phyloP scores from a whole-genome alignment of 2,113 vertebrate genomes.

The Oncorhynchus nerka region DNA sequence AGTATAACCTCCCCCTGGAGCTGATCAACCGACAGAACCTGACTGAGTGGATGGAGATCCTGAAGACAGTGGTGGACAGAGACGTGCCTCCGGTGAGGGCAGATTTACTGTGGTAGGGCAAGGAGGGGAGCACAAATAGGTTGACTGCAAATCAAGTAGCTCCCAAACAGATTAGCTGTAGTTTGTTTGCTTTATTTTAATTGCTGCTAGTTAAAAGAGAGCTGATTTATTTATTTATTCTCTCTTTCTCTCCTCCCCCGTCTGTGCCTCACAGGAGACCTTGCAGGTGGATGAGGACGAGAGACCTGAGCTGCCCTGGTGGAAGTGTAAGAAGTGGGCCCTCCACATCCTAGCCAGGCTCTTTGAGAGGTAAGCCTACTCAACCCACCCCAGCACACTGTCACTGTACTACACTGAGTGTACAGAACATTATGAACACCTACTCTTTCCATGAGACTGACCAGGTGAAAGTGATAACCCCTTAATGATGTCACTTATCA shows the following conservation, averaged over 20 bases:
- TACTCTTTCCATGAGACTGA: too few species aligned
- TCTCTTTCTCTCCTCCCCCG: background rate
- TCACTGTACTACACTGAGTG: too few species aligned
- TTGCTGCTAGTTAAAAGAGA: background rate
- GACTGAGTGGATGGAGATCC: conserved; percentile 97
- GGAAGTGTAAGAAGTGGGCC: conserved; percentile 99
- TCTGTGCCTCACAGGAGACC: conserved; percentile 80
- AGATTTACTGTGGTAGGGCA: background rate
- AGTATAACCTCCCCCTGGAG: conserved; percentile 97
- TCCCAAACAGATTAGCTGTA: background rate
- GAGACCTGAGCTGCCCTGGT: conserved; percentile 95
- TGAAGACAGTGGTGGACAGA: conserved; percentile 94
- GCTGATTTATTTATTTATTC: background rate
- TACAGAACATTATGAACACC: too few species aligned
- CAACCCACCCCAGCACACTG: background rate
- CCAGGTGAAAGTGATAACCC: too few species aligned
- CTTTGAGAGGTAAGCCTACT: conserved; percentile 86
- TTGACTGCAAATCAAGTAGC: background rate
- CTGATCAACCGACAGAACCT: conserved; percentile 97
- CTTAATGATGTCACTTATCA: too few species aligned
- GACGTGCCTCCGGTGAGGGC: conserved; percentile 91
- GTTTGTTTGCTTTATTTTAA: background rate
- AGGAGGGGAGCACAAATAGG: background rate
- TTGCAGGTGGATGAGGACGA: conserved; percentile 97
- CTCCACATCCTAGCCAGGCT: conserved; percentile 96